phyloP scores from a whole-genome alignment of 2,888 invertebrate genomes.

The Netelia virgata region DNA sequence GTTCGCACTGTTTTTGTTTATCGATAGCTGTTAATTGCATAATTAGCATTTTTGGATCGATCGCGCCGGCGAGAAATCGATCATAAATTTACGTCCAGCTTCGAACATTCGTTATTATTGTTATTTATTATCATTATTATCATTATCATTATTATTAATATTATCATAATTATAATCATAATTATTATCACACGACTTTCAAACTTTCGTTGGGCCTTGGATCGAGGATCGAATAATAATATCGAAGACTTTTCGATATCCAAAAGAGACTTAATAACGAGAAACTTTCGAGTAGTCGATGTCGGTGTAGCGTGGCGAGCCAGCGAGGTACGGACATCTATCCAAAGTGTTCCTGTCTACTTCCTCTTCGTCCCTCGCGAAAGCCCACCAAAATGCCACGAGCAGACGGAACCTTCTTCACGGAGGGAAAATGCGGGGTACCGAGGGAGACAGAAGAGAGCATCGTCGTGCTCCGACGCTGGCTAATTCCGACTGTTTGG shows the following conservation, averaged over 20 bases:
- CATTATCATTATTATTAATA: neutral
- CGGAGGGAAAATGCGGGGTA: constrained; percentile 5
- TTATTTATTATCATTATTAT: neutral
- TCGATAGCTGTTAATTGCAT: constrained; percentile 30
- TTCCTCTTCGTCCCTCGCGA: neutral
- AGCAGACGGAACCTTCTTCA: constrained; percentile 15
- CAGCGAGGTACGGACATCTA: constrained; percentile 15
- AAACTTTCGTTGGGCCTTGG: neutral
- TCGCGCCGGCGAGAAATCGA: neutral
- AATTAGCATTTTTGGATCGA: neutral
- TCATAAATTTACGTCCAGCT: no score
- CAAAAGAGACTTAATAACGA: constrained; percentile 22
- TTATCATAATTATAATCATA: neutral
- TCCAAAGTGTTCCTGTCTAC: constrained; percentile 17
- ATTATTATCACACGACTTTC: neutral
- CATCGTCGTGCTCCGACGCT: constrained; percentile 79
- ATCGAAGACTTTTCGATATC: neutral
- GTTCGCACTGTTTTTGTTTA: constrained; percentile 25
- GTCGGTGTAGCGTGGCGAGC: constrained; percentile 20
- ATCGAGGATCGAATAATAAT: no score
- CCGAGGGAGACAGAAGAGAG: constrained; percentile 1
- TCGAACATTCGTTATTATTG: no score
- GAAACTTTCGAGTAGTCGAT: constrained; percentile 49
- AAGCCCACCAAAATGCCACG: constrained; percentile 21
- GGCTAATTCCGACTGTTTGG: constrained; percentile 84